Base-by-base conservation (phyloP, 1,140 invertebrate genomes). In the Aethina tumida region DNA sequence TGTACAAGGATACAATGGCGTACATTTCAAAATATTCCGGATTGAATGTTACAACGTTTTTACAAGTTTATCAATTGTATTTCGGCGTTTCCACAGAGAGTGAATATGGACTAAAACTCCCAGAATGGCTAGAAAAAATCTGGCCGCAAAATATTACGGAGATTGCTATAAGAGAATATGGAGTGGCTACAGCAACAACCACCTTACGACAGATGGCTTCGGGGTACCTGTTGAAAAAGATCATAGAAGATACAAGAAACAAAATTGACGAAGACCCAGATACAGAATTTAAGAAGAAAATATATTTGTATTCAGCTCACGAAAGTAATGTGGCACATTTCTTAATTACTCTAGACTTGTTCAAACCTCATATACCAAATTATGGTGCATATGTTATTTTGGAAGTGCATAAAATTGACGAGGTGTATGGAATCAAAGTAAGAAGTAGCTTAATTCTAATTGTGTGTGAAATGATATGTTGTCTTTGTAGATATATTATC, bases 311-410 rank as follows among this genome's bases (percentile, higher is more conserved):
- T 48, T 67, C 75, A 4, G 77, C 74, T 2, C 84, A 88, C 50
- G 84, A 88, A 51, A 75, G 73, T 2, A 84, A 79, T 2, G 56
- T 88, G 2, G 69, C 75, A 1, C 73, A 77, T 37, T 50, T 86
- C 5, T 53, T 86, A 13, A 58, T 68, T 5, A 70, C 75, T 2
- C 54, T 89, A 27, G 69, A 70, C 6, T 64, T 83, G 4, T 88
- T 77, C 70, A 68, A 83, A 32, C 59, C 63, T n/a, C 71, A 75
- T 22, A 64, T 71, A 32, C 73, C 73, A 0, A 60, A 61, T 21
- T 75, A 72, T 45, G 68, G 70, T 0, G 59, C 71, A 8, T 66
- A 66, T 2, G 39, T 50, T 10, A 24, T 47, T 5, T 7, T 55
- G 3, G 53, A 55, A 41, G 20, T 55, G 0, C 53, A 55, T 31